Base-by-base conservation (phyloP, 2,888 invertebrate species). In the Raillietiella orientalis region DNA sequence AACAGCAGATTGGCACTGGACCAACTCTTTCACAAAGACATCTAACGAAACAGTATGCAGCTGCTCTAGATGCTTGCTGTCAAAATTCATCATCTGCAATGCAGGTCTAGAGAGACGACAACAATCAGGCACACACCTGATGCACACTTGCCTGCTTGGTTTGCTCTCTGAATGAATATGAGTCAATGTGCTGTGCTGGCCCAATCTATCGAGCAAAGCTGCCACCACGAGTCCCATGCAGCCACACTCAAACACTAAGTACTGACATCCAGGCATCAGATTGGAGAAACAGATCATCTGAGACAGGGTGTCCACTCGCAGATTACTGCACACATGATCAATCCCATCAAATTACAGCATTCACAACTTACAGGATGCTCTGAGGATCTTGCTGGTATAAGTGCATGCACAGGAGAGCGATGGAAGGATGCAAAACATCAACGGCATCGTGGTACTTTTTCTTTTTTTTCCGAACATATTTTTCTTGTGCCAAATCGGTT, bases 401-500 rank as follows among this genome's bases (percentile, higher is more conserved):
- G 38, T 82, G 67, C 37, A 82, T 72, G 12, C 66, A 54, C 23
- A 93, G 46, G n/a, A 72, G 49, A 23, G 75, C 53, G 29, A 87
- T 55, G 19, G 62, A 71, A 1, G 90, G 84, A 40, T 57, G 62
- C 4, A 67, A 50, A 24, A 90, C 56, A 34, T 65, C 64, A 10
- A 82, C 50, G 39, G 63, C 69, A 39, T 71, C 71, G 41, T 64
- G 70, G 47, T 84, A 90, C 47, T 90, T 90, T 37, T 67, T 70
- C 38, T 75, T 72, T 45, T 96, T 96, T 44, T 90, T 90, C 38
- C 67, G 70, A 22, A 90, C 55, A 45, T 90, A 93, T 44, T 90
- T 90, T 36, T 75, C 74, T 45, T 90, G 51, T 1, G 55, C 45
- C 45, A 66, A 90, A 39, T 71, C 75, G 0, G 84, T 90, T 53